Conservation (phyloP, 1,140 invertebrate genomes). For the Scylla paramamosain region DNA sequence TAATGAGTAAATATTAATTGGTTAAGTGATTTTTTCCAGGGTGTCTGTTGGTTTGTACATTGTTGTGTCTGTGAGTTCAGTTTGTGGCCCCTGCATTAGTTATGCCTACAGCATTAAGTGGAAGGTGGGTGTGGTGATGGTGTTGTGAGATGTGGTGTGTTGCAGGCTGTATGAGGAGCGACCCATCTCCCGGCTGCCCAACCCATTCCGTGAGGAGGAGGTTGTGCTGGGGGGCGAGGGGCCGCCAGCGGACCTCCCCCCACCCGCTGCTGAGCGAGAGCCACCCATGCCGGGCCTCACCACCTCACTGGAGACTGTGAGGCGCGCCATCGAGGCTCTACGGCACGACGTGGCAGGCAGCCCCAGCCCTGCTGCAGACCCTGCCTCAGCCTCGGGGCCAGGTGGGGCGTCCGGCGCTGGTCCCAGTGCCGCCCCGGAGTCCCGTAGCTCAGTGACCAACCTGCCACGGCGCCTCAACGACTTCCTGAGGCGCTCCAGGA, state of each 20-base stretch:
- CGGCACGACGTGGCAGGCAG: conserved; percentile 60
- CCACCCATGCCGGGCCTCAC: conserved; percentile 69
- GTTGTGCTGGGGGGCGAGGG: conserved; percentile 1
- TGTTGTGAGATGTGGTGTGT: neutral
- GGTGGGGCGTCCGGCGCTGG: neutral
- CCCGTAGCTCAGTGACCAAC: conserved; percentile 60
- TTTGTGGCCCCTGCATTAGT: too few species aligned
- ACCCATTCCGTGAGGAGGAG: conserved; percentile 73
- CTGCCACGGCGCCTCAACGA: conserved; percentile 62
- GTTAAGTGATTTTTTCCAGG: too few species aligned
- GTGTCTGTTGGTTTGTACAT: too few species aligned
- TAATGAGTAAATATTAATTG: too few species aligned
- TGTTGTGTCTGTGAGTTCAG: neutral
- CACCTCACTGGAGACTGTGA: conserved; percentile 68
- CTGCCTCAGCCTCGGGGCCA: neutral
- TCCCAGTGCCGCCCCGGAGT: conserved; percentile 26
- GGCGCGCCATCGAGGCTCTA: conserved; percentile 72
- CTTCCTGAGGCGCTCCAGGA: conserved; percentile 66
- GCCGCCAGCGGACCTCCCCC: neutral
- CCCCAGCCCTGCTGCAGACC: conserved; percentile 11
- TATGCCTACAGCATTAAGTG: too few species aligned
- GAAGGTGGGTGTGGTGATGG: too few species aligned
- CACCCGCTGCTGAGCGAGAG: conserved; percentile 53
- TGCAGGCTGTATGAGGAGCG: conserved; percentile 71
- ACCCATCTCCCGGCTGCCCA: conserved; percentile 75